phyloP scores from a whole-genome alignment of 2,113 vertebrate genomes.

The Arenaria interpres region DNA sequence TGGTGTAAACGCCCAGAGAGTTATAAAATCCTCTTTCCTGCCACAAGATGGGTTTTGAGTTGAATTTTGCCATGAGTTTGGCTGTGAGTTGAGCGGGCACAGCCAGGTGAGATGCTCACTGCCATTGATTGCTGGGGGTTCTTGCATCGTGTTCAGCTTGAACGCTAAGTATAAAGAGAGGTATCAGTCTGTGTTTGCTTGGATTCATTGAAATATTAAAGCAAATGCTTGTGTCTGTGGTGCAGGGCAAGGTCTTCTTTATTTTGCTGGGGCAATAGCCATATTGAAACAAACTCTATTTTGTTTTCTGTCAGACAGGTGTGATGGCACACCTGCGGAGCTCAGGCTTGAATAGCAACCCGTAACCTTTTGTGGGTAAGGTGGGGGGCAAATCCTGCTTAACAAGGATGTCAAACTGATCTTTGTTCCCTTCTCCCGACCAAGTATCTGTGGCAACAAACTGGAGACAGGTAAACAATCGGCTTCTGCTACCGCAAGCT shows the following conservation, averaged over 20 bases:
- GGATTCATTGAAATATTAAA: conserved; percentile 56
- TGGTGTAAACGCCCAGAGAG: not conserved
- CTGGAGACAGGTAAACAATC: conserved; percentile 39
- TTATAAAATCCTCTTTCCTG: not conserved
- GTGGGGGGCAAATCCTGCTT: conserved; percentile 75
- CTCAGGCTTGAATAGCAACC: conserved; percentile 40
- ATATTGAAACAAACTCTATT: conserved; percentile 60
- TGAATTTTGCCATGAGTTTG: not conserved
- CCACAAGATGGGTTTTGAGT: not conserved
- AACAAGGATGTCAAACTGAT: conserved; percentile 77
- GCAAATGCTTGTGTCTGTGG: conserved; percentile 48
- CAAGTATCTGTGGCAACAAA: conserved; percentile 65
- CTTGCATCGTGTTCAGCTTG: not conserved
- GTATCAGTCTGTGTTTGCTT: conserved; percentile 20
- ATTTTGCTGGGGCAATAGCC: conserved; percentile 46
- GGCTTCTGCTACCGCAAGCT: conserved; percentile 70
- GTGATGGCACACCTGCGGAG: conserved; percentile 75
- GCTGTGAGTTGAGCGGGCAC: not conserved
- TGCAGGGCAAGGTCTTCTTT: conserved; percentile 51
- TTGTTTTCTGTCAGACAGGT: conserved; percentile 74
- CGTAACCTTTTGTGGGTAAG: conserved; percentile 53
- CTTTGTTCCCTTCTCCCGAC: conserved; percentile 58
- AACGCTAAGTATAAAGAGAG: not conserved
- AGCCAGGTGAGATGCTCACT: not conserved
- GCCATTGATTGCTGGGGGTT: not conserved